phyloP scores from a whole-genome alignment of 2,113 vertebrate species.

The Peromyscus maniculatus region DNA sequence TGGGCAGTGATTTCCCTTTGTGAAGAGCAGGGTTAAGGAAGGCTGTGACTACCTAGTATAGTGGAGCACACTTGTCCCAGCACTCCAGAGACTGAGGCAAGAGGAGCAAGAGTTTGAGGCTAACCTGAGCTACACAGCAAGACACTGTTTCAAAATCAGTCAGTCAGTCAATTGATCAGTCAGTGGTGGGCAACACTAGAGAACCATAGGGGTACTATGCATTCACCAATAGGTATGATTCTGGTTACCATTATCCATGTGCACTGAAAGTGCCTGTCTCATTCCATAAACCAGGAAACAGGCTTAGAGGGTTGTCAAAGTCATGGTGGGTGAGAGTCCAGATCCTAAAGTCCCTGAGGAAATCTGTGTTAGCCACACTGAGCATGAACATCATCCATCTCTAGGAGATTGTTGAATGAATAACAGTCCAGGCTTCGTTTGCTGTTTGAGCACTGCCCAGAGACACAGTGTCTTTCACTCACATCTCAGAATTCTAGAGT shows the following conservation, averaged over 20 bases:
- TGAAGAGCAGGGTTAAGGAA: rapidly evolving
- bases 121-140: no score
- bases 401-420: neutral
- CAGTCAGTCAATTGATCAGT: neutral
- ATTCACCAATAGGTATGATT: rapidly evolving
- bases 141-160: neutral
- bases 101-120: neutral
- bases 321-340: neutral
- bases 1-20: neutral
- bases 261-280: neutral
- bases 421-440: neutral
- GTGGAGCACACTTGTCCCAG: neutral
- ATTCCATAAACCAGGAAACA: neutral
- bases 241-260: rapidly evolving
- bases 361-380: rapidly evolving
- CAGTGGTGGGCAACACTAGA: rapidly evolving
- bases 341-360: rapidly evolving
- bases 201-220: neutral
- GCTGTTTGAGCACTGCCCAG: neutral
- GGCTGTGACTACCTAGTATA: no score
- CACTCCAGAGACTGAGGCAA: neutral
- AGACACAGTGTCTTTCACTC: neutral
- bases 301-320: no score
- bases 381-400: rapidly evolving
- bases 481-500: neutral